Conservation (phyloP, 2,113 vertebrate genomes). For the Cettia cetti region DNA sequence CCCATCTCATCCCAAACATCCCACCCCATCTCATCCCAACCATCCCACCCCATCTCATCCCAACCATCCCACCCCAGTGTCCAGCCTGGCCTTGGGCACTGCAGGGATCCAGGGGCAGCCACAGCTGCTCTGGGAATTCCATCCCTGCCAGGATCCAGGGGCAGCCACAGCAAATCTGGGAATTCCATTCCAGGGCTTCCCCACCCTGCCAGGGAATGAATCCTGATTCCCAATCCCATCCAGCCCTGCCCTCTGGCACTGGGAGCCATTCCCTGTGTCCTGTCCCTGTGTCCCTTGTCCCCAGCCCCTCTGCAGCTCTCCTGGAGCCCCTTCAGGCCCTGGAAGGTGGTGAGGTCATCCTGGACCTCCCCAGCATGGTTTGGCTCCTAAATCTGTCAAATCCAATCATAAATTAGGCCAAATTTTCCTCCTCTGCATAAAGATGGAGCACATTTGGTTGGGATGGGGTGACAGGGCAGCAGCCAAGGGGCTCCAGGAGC, state of each 20-base stretch:
- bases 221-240: background rate
- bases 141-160: background rate
- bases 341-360: background rate
- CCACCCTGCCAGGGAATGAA: background rate
- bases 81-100: background rate
- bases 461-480: background rate
- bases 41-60: no score
- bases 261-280: background rate
- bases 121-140: background rate
- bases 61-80: fast-evolving
- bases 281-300: background rate
- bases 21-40: background rate
- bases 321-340: background rate
- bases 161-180: background rate
- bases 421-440: background rate
- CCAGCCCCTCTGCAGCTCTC: background rate
- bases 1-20: fast-evolving
- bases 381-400: background rate
- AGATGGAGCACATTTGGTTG: fast-evolving
- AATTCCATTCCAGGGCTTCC: fast-evolving
- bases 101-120: background rate
- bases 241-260: fast-evolving
- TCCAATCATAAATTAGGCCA: background rate
- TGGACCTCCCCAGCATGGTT: fast-evolving
- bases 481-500: background rate